Base-by-base conservation (phyloP, 2,113 vertebrate species). In the Ochotona princeps region DNA sequence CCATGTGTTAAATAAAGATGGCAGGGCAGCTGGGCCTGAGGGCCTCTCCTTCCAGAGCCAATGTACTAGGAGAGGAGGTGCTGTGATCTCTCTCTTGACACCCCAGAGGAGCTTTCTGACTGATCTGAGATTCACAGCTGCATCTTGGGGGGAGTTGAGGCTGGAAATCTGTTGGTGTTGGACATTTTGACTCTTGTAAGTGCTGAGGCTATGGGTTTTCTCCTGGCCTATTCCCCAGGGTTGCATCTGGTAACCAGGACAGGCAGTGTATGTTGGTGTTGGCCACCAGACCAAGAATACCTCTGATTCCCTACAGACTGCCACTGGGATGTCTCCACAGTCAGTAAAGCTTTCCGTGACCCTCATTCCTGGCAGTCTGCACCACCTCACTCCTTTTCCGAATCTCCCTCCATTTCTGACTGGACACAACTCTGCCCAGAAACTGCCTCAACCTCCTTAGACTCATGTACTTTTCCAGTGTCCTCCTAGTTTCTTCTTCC, bases 81-180 rank as follows among this genome's bases (percentile, higher is more conserved):
- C 49, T 13, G 3, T 6, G 32, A 72, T 7, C 2, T 21, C 54
- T 63, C 5, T 32, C 26, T 49, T 6, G 30, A 73, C 32, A 44
- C 6, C 18, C 81, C 35, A 66, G n/a, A 82, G 51, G 7, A 10
- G 21, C 65, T 65, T 83, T 54, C 63, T 70, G 47, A n/a, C 57
- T 28, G 28, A 21, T 90, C 47, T 51, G 51, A 44, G 32, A 61
- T 47, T 72, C 74, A 83, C 28, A 82, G 49, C 76, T 63, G 10
- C 26, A 20, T 84, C 81, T 80, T 8, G 32, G 47, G 38, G 47
- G 32, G 63, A 70, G 11, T 32, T 28, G 11, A 67, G 32, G 38
- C 44, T 92, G 44, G 60, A 88, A 86, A 65, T 87, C 63, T 81
- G 67, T 51, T 67, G 83, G 18, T 69, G 49, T 47, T 54, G 47